Evolutionary conservation across 2,113 vertebrate genomes (phyloP).

Genomic region (Saguinus midas): DNA sequence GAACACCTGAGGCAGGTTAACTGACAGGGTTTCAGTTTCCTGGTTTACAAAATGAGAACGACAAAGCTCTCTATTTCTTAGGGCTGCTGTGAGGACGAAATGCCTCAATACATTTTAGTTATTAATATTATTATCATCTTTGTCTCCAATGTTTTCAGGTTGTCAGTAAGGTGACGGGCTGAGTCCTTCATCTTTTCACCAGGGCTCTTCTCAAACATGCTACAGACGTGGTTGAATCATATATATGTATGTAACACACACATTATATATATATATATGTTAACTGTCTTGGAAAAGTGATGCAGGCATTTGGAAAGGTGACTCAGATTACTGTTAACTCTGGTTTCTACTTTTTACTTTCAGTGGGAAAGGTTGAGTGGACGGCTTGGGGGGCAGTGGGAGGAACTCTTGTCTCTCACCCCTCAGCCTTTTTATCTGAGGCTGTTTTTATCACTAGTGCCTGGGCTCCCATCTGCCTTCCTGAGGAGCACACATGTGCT

Average conservation of each 20-base stretch:
- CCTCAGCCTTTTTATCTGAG: background rate
- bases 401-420: background rate
- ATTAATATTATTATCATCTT: background rate
- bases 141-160: background rate
- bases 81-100: too few species aligned
- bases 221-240: background rate
- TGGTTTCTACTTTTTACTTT: background rate
- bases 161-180: background rate
- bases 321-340: background rate
- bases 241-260: rapidly evolving
- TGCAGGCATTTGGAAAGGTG: background rate
- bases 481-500: background rate
- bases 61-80: background rate
- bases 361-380: background rate
- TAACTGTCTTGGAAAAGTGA: background rate
- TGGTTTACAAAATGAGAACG: background rate
- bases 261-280: too few species aligned
- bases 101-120: background rate
- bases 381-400: background rate
- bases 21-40: background rate
- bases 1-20: background rate
- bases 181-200: too few species aligned
- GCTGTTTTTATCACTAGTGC: background rate
- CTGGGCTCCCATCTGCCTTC: background rate
- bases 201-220: background rate